Evolutionary conservation across 2,113 vertebrate genomes (phyloP).

Genomic region (Riparia riparia): DNA sequence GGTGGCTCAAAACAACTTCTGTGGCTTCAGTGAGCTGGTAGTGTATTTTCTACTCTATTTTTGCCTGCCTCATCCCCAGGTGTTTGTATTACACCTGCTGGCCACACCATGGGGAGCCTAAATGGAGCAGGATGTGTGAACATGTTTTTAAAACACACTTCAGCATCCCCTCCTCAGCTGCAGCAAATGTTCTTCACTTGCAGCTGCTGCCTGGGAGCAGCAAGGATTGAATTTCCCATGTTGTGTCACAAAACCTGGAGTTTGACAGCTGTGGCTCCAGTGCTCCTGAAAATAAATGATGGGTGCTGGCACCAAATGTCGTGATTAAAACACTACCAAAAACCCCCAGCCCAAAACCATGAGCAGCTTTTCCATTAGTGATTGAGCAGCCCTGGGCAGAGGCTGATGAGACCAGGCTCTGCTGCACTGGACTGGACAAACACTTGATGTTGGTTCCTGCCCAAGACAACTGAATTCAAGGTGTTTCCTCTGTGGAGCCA

Average conservation of each 20-base stretch:
- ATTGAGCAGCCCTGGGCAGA: neutral
- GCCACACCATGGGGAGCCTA: neutral
- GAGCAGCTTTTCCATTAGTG: neutral
- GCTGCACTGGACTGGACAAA: neutral
- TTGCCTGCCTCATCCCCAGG: neutral
- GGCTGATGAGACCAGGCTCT: neutral
- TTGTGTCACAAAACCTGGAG: conserved; percentile 20
- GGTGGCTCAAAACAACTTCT: neutral
- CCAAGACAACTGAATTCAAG: neutral
- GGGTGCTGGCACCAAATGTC: conserved; percentile 3
- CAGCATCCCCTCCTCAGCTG: neutral
- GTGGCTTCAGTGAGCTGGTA: neutral
- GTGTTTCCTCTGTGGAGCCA: neutral
- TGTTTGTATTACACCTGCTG: neutral
- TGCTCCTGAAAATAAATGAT: neutral
- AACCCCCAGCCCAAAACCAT: neutral
- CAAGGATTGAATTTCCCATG: neutral
- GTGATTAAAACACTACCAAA: neutral
- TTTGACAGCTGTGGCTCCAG: conserved; percentile 14
- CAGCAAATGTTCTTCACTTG: neutral
- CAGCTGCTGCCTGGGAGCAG: conserved; percentile 15
- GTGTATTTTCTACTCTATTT: neutral
- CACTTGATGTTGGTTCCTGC: neutral
- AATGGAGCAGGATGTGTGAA: neutral
- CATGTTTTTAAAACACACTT: neutral